Percentiles rank a stretch among this genome's conserved stretches.
These are phyloP conservation scores for Siphlonurus alternatus DNA, from an alignment of 2,888 invertebrate genomes.

Conservation along the genomic window DNA sequence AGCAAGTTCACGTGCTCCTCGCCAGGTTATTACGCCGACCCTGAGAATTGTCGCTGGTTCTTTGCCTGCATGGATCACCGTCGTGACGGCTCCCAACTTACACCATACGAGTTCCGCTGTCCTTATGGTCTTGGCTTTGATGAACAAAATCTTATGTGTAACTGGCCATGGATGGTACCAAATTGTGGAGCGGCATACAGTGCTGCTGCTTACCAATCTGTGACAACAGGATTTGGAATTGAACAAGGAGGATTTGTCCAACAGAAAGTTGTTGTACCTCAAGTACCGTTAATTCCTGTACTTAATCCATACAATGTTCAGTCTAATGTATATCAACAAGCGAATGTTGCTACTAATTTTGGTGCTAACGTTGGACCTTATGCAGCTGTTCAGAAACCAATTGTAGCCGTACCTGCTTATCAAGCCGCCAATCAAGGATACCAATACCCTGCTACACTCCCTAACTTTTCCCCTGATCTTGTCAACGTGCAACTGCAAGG, in stretches of 20 bases:
- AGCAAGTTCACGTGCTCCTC: slow-evolving; percentile 49
- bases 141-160: slow-evolving; percentile 47
- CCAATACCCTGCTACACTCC: no score
- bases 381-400: no score
- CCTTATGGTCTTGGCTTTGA: slow-evolving; percentile 66
- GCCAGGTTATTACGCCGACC: slow-evolving; percentile 60
- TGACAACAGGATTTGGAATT: not conserved
- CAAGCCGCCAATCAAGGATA: no score
- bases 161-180: slow-evolving; percentile 65
- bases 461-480: no score
- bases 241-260: not conserved
- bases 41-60: slow-evolving; percentile 70
- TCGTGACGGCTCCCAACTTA: slow-evolving; percentile 26
- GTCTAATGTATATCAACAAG: no score
- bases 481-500: no score
- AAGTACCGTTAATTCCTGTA: no score
- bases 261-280: not conserved
- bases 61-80: slow-evolving; percentile 60
- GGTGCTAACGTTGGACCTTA: no score
- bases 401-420: no score
- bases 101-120: slow-evolving; percentile 65
- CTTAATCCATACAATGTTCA: not conserved
- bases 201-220: not conserved
- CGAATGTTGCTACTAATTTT: no score
- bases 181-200: slow-evolving; percentile 31